Percentiles rank a stretch among this genome's conserved stretches.
Conservation (phyloP, 2,113 vertebrate species). For the Bostrychus sinensis region DNA sequence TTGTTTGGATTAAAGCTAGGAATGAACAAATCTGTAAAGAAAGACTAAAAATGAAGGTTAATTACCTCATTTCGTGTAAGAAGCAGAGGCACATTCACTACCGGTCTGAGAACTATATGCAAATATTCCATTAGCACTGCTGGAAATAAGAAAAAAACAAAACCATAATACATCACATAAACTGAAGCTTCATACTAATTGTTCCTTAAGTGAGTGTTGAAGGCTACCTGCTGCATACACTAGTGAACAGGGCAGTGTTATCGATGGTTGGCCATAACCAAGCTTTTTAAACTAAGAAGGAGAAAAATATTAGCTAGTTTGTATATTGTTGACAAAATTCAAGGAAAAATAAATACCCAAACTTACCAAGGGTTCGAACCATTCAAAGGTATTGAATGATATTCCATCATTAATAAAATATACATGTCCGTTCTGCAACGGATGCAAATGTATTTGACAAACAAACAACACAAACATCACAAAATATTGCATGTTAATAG, state of each 20-base stretch:
- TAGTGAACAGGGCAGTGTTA: constrained; percentile 84
- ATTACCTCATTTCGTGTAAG: constrained; percentile 91
- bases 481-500: no score
- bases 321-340: neutral
- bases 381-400: constrained; percentile 89
- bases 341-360: neutral
- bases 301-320: neutral
- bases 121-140: constrained; percentile 85
- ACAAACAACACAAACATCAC: neutral
- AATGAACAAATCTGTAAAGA: neutral
- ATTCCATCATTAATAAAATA: constrained; percentile 95
- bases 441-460: constrained; percentile 6
- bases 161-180: neutral
- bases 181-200: neutral
- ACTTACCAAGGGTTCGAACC: constrained; percentile 90
- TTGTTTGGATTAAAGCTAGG: neutral
- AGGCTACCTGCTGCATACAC: constrained; percentile 87
- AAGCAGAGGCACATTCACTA: constrained; percentile 84
- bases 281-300: constrained; percentile 88
- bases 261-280: constrained; percentile 84
- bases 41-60: neutral
- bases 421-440: constrained; percentile 87
- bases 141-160: constrained; percentile 50
- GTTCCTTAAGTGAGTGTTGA: neutral
- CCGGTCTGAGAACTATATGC: constrained; percentile 84